A percentile compares a stretch with the other conserved stretches of the same genome.
Evolutionary conservation across 2,888 invertebrate genomes (phyloP).

Genomic region (Tiliacea aurago): DNA sequence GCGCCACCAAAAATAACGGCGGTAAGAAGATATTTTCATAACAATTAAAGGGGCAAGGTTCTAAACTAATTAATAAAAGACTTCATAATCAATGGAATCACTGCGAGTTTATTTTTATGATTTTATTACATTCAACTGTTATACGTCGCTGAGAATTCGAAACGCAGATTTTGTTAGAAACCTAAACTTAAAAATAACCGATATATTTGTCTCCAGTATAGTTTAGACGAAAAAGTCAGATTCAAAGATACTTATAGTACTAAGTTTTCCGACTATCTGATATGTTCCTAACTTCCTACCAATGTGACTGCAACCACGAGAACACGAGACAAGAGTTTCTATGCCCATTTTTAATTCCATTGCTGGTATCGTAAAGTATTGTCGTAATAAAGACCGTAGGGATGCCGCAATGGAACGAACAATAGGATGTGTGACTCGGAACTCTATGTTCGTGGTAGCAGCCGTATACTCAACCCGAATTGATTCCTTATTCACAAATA

Average conservation of each 20-base stretch:
- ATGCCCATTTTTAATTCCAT: slow-evolving; percentile 24
- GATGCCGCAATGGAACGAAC: slow-evolving; percentile 39
- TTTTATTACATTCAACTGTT: slow-evolving; percentile 89
- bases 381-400: slow-evolving; percentile 14
- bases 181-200: slow-evolving; percentile 79
- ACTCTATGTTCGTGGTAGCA: slow-evolving; percentile 46
- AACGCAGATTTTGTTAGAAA: slow-evolving; percentile 79
- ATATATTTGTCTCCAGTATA: slow-evolving; percentile 67
- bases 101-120: slow-evolving; percentile 90
- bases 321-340: slow-evolving; percentile 17
- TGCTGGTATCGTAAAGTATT: slow-evolving; percentile 16
- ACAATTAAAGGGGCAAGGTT: slow-evolving; percentile 38
- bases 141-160: slow-evolving; percentile 83
- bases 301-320: slow-evolving; percentile 55
- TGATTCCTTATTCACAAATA: slow-evolving; percentile 89
- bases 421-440: neutral
- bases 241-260: slow-evolving; percentile 90
- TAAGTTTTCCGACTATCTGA: slow-evolving; percentile 85
- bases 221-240: slow-evolving; percentile 79
- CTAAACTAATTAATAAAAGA: slow-evolving; percentile 77
- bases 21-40: neutral
- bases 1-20: neutral
- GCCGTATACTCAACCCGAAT: slow-evolving; percentile 76
- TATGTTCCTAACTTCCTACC: slow-evolving; percentile 85
- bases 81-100: slow-evolving; percentile 88